Evolutionary conservation across 2,888 invertebrate genomes (phyloP).

Genomic region (Thereva unica): DNA sequence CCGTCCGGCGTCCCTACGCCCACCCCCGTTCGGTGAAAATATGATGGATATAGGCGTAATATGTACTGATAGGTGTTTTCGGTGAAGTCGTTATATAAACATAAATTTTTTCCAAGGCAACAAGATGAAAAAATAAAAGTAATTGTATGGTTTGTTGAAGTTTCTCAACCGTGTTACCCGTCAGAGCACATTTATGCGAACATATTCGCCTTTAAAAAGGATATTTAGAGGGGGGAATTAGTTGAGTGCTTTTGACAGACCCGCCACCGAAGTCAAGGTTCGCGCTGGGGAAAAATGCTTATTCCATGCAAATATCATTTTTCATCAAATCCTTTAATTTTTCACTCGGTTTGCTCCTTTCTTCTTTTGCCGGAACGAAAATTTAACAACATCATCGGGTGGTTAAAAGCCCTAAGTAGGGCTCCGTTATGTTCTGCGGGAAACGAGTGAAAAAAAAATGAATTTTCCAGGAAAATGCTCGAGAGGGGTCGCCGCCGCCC

Average conservation of each 20-base stretch:
- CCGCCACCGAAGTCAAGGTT: conserved; percentile 13
- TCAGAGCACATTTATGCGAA: conserved; percentile 19
- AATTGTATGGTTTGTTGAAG: conserved; percentile 16
- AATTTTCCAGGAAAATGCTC: background rate
- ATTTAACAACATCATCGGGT: conserved; percentile 25
- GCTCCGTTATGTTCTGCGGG: conserved; percentile 4
- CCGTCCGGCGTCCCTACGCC: too few relatives aligned
- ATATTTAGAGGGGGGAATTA: conserved; percentile 28
- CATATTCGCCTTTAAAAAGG: conserved; percentile 18
- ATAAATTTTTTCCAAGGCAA: background rate
- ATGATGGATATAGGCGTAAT: too few relatives aligned
- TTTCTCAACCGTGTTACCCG: conserved; percentile 20
- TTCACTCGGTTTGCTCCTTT: conserved; percentile 27
- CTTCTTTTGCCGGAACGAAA: conserved; percentile 1
- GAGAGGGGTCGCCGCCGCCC: background rate
- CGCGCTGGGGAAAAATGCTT: conserved; percentile 14
- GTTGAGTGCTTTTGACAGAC: conserved; percentile 25
- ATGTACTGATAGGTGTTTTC: too few relatives aligned
- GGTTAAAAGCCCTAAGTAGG: conserved; percentile 20
- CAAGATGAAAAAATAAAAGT: conserved; percentile 3
- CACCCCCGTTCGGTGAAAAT: too few relatives aligned
- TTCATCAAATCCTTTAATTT: conserved; percentile 33
- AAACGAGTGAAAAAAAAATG: conserved; percentile 1
- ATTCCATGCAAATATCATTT: conserved; percentile 28
- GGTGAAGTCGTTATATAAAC: too few relatives aligned